These are phyloP conservation scores for Cephus pulcher DNA, from an alignment of 2,888 invertebrate genomes.

Conservation along the genomic window DNA sequence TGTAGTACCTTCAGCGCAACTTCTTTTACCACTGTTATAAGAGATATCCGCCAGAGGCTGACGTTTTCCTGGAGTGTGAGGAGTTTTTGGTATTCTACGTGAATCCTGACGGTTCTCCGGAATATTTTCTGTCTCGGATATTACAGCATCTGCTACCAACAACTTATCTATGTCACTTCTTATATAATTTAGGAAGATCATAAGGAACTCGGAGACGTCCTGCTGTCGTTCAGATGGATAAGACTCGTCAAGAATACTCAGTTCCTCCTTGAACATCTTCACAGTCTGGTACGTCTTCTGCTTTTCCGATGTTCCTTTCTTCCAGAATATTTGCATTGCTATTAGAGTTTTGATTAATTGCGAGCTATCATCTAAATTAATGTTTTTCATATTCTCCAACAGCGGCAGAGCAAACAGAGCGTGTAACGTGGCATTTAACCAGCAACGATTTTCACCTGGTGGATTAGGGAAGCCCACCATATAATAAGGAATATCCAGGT, in stretches of 20 bases:
- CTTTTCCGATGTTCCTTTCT: slow-evolving; percentile 37
- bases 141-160: slow-evolving; percentile 19
- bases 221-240: slow-evolving; percentile 56
- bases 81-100: slow-evolving; percentile 16
- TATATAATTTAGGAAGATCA: slow-evolving; percentile 52
- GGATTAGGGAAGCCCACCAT: slow-evolving; percentile 57
- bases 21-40: slow-evolving; percentile 27
- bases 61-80: slow-evolving; percentile 38
- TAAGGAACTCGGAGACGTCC: slow-evolving; percentile 58
- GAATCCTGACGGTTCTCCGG: slow-evolving; percentile 40
- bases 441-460: slow-evolving; percentile 57
- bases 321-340: slow-evolving; percentile 45
- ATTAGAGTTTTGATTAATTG: slow-evolving; percentile 42
- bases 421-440: slow-evolving; percentile 56
- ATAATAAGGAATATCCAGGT: slow-evolving; percentile 39
- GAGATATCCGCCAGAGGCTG: slow-evolving; percentile 45
- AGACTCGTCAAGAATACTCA: slow-evolving; percentile 45
- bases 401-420: slow-evolving; percentile 52
- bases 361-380: slow-evolving; percentile 38
- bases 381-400: slow-evolving; percentile 38
- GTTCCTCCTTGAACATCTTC: slow-evolving; percentile 48
- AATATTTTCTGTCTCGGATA: slow-evolving; percentile 44
- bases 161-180: slow-evolving; percentile 49
- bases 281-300: slow-evolving; percentile 40
- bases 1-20: slow-evolving; percentile 11